phyloP scores from a whole-genome alignment of 2,113 vertebrate species.

The Rhineura floridana region DNA sequence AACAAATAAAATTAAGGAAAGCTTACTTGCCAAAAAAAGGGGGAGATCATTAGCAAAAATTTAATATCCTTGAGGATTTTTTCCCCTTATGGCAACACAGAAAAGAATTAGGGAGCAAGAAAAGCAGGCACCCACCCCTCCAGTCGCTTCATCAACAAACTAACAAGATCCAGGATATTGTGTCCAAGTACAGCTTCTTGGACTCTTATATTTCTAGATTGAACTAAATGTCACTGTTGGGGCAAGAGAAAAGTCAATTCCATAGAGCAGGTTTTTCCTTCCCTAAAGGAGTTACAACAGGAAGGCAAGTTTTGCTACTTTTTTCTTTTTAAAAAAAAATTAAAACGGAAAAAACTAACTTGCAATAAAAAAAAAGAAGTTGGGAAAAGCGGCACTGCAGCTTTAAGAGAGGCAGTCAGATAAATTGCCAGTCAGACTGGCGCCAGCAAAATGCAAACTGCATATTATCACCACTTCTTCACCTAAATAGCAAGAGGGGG shows the following conservation, averaged over 20 bases:
- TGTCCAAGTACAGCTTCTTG: background rate
- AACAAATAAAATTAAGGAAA: constrained; percentile 2
- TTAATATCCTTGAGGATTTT: background rate
- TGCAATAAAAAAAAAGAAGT: background rate
- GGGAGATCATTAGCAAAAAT: background rate
- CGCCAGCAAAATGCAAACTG: constrained; percentile 95
- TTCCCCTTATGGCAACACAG: background rate
- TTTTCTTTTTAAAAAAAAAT: no score
- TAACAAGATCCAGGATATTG: background rate
- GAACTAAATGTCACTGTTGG: background rate
- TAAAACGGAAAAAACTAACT: background rate
- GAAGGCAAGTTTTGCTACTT: constrained; percentile 23
- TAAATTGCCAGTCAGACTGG: constrained; percentile 93
- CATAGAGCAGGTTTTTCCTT: background rate
- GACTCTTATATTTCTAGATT: background rate
- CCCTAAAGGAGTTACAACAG: background rate
- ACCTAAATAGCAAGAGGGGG: constrained; percentile 86
- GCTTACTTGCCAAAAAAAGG: background rate
- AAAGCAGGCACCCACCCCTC: background rate
- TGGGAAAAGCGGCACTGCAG: constrained; percentile 75
- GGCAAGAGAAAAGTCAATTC: background rate
- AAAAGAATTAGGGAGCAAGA: accelerated
- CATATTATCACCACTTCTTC: constrained; percentile 96
- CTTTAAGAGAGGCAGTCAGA: constrained; percentile 93
- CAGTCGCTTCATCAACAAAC: background rate